Base-by-base conservation (phyloP, 2,113 vertebrate species). In the Brevimyrus niger region DNA sequence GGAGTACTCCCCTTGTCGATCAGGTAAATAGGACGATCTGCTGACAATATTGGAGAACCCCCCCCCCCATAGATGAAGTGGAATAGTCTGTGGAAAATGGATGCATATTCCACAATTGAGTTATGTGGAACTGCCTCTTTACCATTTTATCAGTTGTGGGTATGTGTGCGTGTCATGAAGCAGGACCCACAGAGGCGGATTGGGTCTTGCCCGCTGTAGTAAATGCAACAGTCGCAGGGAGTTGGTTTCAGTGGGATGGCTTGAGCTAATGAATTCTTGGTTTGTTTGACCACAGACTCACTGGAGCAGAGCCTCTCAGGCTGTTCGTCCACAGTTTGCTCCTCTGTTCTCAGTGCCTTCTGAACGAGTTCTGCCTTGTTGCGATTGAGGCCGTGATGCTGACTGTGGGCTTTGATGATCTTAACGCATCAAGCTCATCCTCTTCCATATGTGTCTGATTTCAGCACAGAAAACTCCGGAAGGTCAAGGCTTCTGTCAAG, bases 401-500 rank as follows among this genome's bases (percentile, higher is more conserved):
- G 51, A 88, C 23, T 42, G 46, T 87, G 35, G 84, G 69, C 69
- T 88, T 50, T 90, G 80, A 88, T 58, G 10, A 6, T 76, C 27
- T 53, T 19, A 44, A 87, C 11, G 3, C 51, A 35, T 31, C 21
- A 17, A 4, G 21, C 3, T n/a, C 42, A 85, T 23, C 19, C 46
- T 87, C 44, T 50, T 35, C 44, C 80, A 3, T 91, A 6, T 86
- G 53, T 86, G 10, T 93, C 90, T 92, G 38, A 65, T 92, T 94
- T 90, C 93, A 99, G 98, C 44, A 86, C 96, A 94, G 42, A 95
- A 92, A 3, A 96, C 97, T 73, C 98, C 98, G 50, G 97, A 98
- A 89, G 97, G 98, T 2, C 98, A 99, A 94, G 98, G 98, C 17
- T 99, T 99, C 95, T 99, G 98, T 93, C 98, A 99, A 95, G 98